Evolutionary conservation across 2,113 vertebrate species (phyloP), one percentile per base, ranked within the genome.

Genomic region (Spea multiplicata): DNA sequence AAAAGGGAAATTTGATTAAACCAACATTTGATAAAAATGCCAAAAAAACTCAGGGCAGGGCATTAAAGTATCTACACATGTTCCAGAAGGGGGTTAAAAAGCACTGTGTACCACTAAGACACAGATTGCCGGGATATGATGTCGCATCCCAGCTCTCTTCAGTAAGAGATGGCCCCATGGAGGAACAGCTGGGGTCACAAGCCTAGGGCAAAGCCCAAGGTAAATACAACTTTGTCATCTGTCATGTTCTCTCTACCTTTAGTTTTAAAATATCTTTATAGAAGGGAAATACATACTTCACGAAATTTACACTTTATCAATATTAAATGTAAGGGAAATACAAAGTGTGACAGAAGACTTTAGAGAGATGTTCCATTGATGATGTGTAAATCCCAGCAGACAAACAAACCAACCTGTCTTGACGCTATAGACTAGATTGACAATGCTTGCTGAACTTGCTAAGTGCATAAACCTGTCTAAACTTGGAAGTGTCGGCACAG

Each of bases 371-470:
- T 73, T 44, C 7, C 4, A 78, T 80, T 66, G 59, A 75, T 81
- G 50, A 74, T 80, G 68, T 69, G 74, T 75, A 76, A 45, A 74
- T 77, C 75, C 66, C 80, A 0, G 53, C 5, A 69, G 80, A 78
- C 82, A 7, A 67, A 49, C 64, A 3, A 0, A 44, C 6, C 57
- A 69, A 50, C 0, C 66, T 74, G 75, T 17, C 52, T 64, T 5
- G 68, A 65, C 66, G 70, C 66, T 57, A 81, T 82, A 72, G 50
- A 85, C 81, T 73, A 82, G 75, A 83, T 73, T 85, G 82, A 47
- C 76, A 83, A 62, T 76, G 66, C 65, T 65, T 74, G 64, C 45
- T 74, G 77, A 74, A 73, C 81, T 82, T 72, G 62, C 71, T 14
- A 66, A 87, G 76, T 78, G 77, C 76, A 1, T 81, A 67, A 50